These are phyloP conservation scores for Polyodon spathula DNA, from an alignment of 2,113 vertebrate species.

Conservation along the genomic window DNA sequence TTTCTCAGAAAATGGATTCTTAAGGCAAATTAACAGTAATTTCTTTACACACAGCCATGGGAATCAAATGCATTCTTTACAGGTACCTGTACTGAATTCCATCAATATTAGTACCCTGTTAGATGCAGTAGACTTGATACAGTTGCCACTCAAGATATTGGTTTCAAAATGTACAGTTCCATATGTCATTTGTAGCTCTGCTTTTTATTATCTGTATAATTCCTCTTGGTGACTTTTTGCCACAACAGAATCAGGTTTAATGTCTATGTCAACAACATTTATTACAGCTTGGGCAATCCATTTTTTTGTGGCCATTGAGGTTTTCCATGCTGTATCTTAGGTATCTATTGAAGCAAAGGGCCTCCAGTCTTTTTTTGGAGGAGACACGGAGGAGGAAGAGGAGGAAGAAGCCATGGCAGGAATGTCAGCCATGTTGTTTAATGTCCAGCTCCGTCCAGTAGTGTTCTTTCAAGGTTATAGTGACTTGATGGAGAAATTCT, in stretches of 20 bases:
- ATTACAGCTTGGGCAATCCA: too few relatives aligned
- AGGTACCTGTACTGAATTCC: constrained; percentile 29
- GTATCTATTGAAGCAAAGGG: constrained; percentile 46
- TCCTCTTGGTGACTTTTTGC: too few relatives aligned
- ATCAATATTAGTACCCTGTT: too few relatives aligned
- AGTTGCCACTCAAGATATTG: too few relatives aligned
- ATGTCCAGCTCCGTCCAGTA: constrained; percentile 35
- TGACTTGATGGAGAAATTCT: constrained; percentile 47
- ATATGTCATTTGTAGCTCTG: too few relatives aligned
- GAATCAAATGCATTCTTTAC: constrained; percentile 24
- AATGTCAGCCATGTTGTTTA: constrained; percentile 44
- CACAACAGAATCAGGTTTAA: too few relatives aligned
- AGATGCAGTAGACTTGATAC: too few relatives aligned
- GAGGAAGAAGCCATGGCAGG: constrained; percentile 30
- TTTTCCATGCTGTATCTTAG: constrained; percentile 23
- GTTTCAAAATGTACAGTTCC: too few relatives aligned
- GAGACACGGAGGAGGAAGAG: constrained; percentile 27
- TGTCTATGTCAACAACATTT: too few relatives aligned
- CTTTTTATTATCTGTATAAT: too few relatives aligned
- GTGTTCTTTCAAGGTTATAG: constrained; percentile 45
- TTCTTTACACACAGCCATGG: constrained; percentile 24
- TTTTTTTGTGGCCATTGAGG: too few relatives aligned
- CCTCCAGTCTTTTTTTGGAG: constrained; percentile 35
- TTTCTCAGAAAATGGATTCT: constrained; percentile 40
- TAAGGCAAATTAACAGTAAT: constrained; percentile 32